These are phyloP conservation scores for Notolepis coatsorum DNA, from an alignment of 2,797 vertebrate species.

Conservation along the genomic window DNA sequence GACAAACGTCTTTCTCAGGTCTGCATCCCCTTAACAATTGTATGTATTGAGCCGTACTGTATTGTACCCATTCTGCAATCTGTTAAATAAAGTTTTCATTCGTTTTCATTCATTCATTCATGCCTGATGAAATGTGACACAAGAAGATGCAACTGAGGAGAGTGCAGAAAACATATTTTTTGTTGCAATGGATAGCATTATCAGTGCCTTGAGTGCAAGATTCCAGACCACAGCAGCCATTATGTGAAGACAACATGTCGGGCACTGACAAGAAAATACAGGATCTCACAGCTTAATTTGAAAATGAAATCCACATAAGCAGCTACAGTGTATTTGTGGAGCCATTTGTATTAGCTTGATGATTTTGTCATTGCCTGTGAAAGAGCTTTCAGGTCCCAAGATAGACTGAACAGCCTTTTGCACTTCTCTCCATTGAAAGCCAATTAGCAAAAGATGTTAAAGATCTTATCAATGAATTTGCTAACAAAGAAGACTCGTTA, in stretches of 20 bases:
- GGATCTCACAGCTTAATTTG: not conserved
- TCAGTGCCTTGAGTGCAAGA: conserved; percentile 21
- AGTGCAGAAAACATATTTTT: conserved; percentile 19
- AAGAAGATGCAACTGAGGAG: conserved; percentile 23
- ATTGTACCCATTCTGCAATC: too few relatives aligned
- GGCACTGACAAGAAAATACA: conserved; percentile 9
- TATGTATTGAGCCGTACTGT: too few relatives aligned
- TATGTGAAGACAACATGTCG: conserved; percentile 14
- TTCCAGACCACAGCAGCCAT: conserved; percentile 21
- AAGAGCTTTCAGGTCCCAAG: not conserved
- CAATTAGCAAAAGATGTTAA: conserved; percentile 23
- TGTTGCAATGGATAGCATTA: conserved; percentile 32
- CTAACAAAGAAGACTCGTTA: conserved; percentile 6
- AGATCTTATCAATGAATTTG: conserved; percentile 21
- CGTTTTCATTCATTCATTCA: too few relatives aligned
- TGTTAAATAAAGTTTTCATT: too few relatives aligned
- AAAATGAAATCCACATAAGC: not conserved
- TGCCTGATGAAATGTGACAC: conserved; percentile 36
- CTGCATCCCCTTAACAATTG: too few relatives aligned
- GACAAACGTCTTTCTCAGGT: too few relatives aligned
- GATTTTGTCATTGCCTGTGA: too few relatives aligned
- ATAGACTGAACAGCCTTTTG: conserved; percentile 23
- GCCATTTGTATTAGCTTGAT: too few relatives aligned
- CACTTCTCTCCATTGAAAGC: conserved; percentile 28
- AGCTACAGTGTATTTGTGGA: too few relatives aligned